These are phyloP conservation scores for Salvator merianae DNA, from an alignment of 2,113 vertebrate genomes.

Conservation along the genomic window DNA sequence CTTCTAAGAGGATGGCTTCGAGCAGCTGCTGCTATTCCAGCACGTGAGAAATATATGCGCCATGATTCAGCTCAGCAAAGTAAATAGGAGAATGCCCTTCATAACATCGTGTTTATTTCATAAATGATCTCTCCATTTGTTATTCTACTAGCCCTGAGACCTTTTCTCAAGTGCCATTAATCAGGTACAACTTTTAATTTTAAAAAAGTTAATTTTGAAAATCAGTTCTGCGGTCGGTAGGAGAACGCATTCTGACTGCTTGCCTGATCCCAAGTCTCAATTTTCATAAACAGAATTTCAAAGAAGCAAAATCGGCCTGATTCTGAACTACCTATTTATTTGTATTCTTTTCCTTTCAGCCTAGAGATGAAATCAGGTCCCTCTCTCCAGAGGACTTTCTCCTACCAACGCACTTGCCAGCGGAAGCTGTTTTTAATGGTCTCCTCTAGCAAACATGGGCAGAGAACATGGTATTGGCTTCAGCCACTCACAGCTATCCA, in stretches of 20 bases:
- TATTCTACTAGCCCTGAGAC: slow-evolving; percentile 3
- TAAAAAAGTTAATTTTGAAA: slow-evolving; percentile 70
- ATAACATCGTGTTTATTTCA: not conserved
- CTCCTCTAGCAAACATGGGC: not conserved
- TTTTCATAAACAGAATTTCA: slow-evolving; percentile 71
- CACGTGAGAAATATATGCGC: not conserved
- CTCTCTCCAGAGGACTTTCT: too few relatives aligned
- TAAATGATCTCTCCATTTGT: not conserved
- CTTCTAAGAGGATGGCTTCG: not conserved
- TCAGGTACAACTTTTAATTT: slow-evolving; percentile 69
- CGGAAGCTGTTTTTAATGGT: not conserved
- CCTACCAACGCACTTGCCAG: too few relatives aligned
- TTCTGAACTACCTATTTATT: slow-evolving; percentile 33
- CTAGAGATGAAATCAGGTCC: not conserved
- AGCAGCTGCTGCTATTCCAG: not conserved
- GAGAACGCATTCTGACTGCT: slow-evolving; percentile 56
- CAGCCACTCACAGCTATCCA: not conserved
- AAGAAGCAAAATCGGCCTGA: slow-evolving; percentile 68
- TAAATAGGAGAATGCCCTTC: not conserved
- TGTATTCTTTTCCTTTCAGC: too few relatives aligned
- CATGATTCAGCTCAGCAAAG: not conserved
- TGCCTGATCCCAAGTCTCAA: slow-evolving; percentile 62
- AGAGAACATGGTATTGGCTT: not conserved
- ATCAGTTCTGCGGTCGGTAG: slow-evolving; percentile 48
- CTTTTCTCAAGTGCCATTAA: slow-evolving; percentile 56